A percentile compares a stretch with the other conserved stretches of the same genome.
These are phyloP conservation scores for Prunella strophiata DNA, from an alignment of 2,797 vertebrate genomes.

Conservation along the genomic window DNA sequence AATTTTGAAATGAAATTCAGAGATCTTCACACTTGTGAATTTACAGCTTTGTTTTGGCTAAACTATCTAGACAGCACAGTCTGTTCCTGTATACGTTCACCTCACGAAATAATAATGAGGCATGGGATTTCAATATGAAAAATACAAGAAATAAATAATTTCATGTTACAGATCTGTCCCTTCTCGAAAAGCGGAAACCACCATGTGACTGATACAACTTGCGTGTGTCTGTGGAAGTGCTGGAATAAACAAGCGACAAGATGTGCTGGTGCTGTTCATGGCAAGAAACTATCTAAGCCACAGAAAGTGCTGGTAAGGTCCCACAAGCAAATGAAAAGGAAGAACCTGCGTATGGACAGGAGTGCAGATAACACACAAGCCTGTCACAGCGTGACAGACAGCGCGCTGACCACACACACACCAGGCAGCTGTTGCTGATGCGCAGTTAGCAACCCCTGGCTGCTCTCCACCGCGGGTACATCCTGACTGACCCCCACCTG, in stretches of 20 bases:
- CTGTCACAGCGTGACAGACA: accelerated
- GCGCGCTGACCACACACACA: accelerated
- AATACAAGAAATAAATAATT: neutral
- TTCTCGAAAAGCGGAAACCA: neutral
- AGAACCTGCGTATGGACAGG: accelerated
- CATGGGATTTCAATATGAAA: neutral
- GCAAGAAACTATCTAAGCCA: neutral
- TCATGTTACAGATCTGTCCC: neutral
- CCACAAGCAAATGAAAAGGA: neutral
- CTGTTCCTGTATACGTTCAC: neutral
- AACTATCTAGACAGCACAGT: neutral
- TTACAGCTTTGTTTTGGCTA: neutral
- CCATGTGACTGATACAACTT: neutral
- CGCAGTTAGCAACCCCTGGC: accelerated
- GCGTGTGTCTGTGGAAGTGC: accelerated
- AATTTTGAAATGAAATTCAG: neutral
- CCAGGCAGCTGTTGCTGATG: neutral
- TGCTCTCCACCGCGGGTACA: neutral
- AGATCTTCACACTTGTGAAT: neutral
- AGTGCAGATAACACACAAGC: accelerated
- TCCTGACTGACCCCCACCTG: neutral
- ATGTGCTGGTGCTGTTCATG: accelerated
- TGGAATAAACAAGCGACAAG: neutral
- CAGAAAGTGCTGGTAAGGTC: neutral
- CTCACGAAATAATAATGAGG: neutral